These are phyloP conservation scores for Mesorhabditis spiculigera DNA, from an alignment of 2,888 invertebrate species.

Conservation along the genomic window DNA sequence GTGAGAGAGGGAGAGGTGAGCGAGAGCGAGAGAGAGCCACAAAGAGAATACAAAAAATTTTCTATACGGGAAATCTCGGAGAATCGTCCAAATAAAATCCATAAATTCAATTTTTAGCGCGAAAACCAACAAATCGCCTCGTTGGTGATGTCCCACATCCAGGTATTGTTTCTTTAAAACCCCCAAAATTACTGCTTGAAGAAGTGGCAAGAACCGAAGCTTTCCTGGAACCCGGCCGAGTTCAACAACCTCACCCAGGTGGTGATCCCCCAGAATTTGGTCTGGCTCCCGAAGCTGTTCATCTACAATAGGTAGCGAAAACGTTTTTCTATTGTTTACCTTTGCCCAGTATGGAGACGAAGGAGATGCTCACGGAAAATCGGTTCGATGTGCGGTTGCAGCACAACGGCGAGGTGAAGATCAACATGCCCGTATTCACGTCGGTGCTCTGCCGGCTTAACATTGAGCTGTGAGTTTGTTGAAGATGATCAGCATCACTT, in stretches of 20 bases:
- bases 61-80: no score
- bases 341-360: constrained; percentile 47
- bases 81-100: no score
- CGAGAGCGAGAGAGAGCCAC: no score
- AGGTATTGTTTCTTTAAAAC: constrained; percentile 18
- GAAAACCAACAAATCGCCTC: constrained; percentile 56
- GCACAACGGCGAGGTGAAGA: constrained; percentile 48
- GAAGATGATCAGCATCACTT: no score
- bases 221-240: constrained; percentile 45
- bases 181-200: constrained; percentile 13
- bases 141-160: constrained; percentile 53
- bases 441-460: constrained; percentile 45
- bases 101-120: constrained; percentile 30
- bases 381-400: constrained; percentile 49
- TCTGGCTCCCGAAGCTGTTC: constrained; percentile 55
- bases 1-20: no score
- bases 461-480: constrained; percentile 37
- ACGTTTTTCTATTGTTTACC: neutral
- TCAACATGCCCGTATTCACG: constrained; percentile 50
- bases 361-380: constrained; percentile 53
- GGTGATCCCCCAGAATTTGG: constrained; percentile 45
- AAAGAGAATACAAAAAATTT: no score
- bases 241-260: constrained; percentile 43
- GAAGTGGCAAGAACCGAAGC: constrained; percentile 47
- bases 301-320: constrained; percentile 48